Conservation (phyloP, 2,797 vertebrate species). For the Chaenodraco wilsoni region DNA sequence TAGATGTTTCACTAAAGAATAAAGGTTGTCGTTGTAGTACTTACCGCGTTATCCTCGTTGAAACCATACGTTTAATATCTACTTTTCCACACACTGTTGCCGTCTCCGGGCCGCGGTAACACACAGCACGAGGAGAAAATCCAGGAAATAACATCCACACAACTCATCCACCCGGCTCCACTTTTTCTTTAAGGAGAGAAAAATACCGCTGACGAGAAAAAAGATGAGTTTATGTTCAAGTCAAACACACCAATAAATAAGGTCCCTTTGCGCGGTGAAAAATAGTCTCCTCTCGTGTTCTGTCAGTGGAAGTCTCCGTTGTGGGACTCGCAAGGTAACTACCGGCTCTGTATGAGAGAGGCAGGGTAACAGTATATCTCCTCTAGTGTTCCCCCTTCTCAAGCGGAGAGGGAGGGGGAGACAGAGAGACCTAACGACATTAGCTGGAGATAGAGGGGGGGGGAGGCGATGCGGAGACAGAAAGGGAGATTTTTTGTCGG, state of each 20-base stretch:
- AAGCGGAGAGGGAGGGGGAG: constrained; percentile 19
- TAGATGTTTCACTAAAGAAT: constrained; percentile 5
- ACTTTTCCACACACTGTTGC: constrained; percentile 78
- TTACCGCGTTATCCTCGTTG: constrained; percentile 70
- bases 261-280: constrained; percentile 4
- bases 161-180: constrained; percentile 63
- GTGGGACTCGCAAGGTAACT: constrained; percentile 45
- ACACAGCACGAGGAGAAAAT: constrained; percentile 62
- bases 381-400: constrained; percentile 52
- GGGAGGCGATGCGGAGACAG: constrained; percentile 48
- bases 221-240: constrained; percentile 32
- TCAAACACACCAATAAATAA: constrained; percentile 14
- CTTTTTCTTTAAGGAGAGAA: constrained; percentile 21
- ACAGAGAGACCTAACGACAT: constrained; percentile 12
- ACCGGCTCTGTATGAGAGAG: constrained; percentile 48
- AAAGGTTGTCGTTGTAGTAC: constrained; percentile 21
- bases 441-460: background rate
- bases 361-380: constrained; percentile 62
- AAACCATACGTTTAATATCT: constrained; percentile 70
- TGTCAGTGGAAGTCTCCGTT: constrained; percentile 51
- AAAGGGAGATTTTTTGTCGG: constrained; percentile 37
- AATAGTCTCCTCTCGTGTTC: constrained; percentile 32
- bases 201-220: constrained; percentile 16
- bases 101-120: constrained; percentile 46
- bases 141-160: constrained; percentile 74